Evolutionary conservation across 1,140 invertebrate species (phyloP), one percentile per base, ranked within the genome.

Genomic region (Pseudomyrmex pallidus): DNA sequence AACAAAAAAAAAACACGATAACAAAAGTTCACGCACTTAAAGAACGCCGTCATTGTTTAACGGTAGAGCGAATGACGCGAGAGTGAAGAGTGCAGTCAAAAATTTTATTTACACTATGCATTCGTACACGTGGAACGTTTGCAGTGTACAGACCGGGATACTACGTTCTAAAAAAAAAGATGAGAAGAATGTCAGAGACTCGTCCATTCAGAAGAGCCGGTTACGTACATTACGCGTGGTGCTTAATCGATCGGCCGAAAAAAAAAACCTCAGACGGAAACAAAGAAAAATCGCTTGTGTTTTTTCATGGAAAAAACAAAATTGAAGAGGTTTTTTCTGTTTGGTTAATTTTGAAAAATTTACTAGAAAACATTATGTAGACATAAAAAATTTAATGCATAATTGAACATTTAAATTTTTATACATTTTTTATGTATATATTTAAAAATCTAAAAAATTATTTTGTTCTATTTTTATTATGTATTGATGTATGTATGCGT

Each of bases 31-130:
- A 61, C 54, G 61, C 50, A 59, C 61, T 62, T 77, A 61, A 22
- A 56, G 13, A 67, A 17, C 22, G 20, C 35, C 9, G 46, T 50
- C 66, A 68, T 61, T 70, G 35, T 54, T 57, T 35, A 35, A 35
- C 72, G 20, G 15, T 20, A 20, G 10, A 35, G 5, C 59, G 61
- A 76, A 0, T 35, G 48, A 52, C 59, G 20, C 57, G 15, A 48
- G 22, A 54, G 48, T 35, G 22, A 57, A 67, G 62, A 74, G 56
- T 67, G 70, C 73, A 82, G 80, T 80, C 68, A 87, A 80, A 88
- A 90, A 90, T 91, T 91, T 85, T 87, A 90, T 90, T 90, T 90
- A 90, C 84, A 90, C 85, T 77, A 63, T 52, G 82, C 77, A 86
- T 64, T 76, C 74, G 63, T 67, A 78, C 63, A 80, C 44, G 83